Conservation (phyloP, 2,797 vertebrate genomes). For the Pipistrellus pygmaeus region DNA sequence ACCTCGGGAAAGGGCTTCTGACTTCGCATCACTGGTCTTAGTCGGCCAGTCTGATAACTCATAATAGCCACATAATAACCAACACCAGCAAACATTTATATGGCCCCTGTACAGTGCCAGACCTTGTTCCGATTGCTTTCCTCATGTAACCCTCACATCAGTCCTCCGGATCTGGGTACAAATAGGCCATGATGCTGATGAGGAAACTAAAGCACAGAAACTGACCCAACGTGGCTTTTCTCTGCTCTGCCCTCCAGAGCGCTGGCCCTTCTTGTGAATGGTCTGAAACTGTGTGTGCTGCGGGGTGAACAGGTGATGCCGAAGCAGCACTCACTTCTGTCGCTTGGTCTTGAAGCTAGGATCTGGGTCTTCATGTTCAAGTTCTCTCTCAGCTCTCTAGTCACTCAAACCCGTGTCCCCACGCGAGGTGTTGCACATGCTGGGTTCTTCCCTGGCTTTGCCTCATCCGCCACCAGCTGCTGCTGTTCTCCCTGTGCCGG, state of each 20-base stretch:
- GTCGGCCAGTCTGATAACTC: neutral
- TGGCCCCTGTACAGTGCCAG: neutral
- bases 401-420: neutral
- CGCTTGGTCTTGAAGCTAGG: slow-evolving; percentile 1
- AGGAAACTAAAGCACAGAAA: neutral
- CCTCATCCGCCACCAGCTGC: neutral
- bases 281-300: neutral
- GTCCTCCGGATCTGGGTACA: neutral
- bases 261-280: neutral
- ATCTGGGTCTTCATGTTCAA: neutral
- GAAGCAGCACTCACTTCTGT: slow-evolving; percentile 4
- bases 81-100: neutral
- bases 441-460: neutral
- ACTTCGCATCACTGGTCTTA: neutral
- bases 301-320: neutral
- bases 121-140: neutral
- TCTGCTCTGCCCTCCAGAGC: neutral
- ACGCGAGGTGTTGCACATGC: fast-evolving
- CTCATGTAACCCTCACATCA: neutral
- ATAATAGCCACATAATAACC: neutral
- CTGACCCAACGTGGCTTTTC: neutral
- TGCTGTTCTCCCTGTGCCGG: neutral
- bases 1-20: neutral
- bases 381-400: neutral
- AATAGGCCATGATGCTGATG: neutral